Percentiles rank a stretch among this genome's conserved stretches.
phyloP scores from a whole-genome alignment of 2,888 invertebrate species.

The Ceraclea dissimilis region DNA sequence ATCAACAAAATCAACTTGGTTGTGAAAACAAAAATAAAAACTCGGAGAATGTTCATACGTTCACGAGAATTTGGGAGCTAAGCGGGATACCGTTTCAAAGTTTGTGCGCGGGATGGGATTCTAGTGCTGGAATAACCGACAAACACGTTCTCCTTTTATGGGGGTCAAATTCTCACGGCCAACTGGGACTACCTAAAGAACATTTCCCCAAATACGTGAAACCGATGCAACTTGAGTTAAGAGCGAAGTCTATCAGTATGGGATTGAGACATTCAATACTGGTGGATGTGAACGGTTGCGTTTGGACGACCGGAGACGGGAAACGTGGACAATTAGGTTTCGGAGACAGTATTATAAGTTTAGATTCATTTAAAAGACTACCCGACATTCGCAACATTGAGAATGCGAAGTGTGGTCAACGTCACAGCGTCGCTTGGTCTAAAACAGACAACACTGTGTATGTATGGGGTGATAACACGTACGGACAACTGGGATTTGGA shows the following conservation, averaged over 20 bases:
- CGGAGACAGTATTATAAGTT: constrained; percentile 35
- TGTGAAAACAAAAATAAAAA: constrained; percentile 32
- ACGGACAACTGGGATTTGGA: constrained; percentile 65
- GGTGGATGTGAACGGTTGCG: constrained; percentile 52
- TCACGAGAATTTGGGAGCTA: constrained; percentile 54
- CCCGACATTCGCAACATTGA: constrained; percentile 49
- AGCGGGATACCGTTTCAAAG: constrained; percentile 51
- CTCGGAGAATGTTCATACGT: constrained; percentile 37
- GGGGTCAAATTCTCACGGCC: constrained; percentile 76
- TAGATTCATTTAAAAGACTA: constrained; percentile 47
- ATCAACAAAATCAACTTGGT: constrained; percentile 66
- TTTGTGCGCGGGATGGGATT: constrained; percentile 76
- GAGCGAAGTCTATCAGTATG: constrained; percentile 54
- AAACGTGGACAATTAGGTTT: constrained; percentile 63
- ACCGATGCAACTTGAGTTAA: constrained; percentile 39
- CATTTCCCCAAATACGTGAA: constrained; percentile 37
- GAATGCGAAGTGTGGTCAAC: constrained; percentile 71
- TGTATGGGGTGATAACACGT: constrained; percentile 79
- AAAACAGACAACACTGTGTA: constrained; percentile 51
- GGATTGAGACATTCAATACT: constrained; percentile 63
- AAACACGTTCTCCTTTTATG: constrained; percentile 66
- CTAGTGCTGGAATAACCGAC: constrained; percentile 65
- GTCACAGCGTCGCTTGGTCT: constrained; percentile 61
- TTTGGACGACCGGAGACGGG: constrained; percentile 59
- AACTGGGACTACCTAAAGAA: constrained; percentile 58